These are phyloP conservation scores for Serilophus lunatus DNA, from an alignment of 2,113 vertebrate genomes.

Conservation along the genomic window DNA sequence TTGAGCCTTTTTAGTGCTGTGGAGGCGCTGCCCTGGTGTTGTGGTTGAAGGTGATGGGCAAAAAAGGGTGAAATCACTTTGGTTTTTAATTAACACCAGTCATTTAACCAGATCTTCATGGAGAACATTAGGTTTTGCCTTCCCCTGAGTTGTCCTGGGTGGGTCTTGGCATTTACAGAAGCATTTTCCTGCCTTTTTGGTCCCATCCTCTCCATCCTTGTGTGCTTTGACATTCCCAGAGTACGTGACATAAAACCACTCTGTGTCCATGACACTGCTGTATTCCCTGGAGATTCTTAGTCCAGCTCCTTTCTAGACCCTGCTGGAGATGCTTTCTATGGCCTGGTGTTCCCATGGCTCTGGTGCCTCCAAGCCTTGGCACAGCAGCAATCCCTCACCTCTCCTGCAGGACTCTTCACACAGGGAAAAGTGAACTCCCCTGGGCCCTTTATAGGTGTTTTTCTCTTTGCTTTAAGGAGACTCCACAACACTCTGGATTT, in stretches of 20 bases:
- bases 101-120: neutral
- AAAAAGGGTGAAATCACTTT: neutral
- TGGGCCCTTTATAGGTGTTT: neutral
- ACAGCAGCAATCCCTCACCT: neutral
- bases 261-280: fast-evolving
- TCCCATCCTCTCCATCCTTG: too few species aligned
- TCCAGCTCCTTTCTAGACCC: neutral
- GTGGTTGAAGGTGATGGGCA: neutral
- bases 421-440: neutral
- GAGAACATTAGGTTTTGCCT: fast-evolving
- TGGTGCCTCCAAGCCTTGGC: neutral
- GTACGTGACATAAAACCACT: neutral
- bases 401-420: neutral
- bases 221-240: neutral
- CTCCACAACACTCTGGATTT: neutral
- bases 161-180: neutral
- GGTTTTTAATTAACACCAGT: neutral
- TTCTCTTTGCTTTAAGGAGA: neutral
- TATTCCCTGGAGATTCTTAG: neutral
- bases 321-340: fast-evolving
- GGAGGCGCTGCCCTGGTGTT: neutral
- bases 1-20: neutral
- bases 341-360: neutral
- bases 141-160: neutral
- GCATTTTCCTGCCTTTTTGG: neutral